A percentile compares a stretch with the other conserved stretches of the same genome.
These are phyloP conservation scores for Falco cherrug DNA, from an alignment of 2,797 vertebrate genomes.

Conservation along the genomic window DNA sequence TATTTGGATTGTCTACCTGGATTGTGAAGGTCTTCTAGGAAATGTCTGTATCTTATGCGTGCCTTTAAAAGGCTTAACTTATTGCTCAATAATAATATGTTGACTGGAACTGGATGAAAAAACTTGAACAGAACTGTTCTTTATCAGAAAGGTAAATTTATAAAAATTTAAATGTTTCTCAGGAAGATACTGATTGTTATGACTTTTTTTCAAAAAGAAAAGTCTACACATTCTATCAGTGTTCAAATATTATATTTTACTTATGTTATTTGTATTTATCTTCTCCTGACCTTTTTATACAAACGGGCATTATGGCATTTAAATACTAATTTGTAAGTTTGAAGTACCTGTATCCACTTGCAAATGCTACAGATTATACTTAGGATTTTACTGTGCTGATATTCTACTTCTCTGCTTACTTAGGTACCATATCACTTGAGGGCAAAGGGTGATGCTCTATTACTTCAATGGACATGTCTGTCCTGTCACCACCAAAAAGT, in stretches of 20 bases:
- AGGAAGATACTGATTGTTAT: background rate
- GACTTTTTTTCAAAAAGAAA: background rate
- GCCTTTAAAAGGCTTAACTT: background rate
- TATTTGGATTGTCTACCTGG: background rate
- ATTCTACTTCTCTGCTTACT: background rate
- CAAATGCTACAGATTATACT: background rate
- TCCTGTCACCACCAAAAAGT: background rate
- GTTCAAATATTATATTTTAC: background rate
- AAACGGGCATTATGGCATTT: background rate
- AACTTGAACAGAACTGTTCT: background rate
- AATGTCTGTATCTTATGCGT: background rate
- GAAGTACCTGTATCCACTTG: background rate
- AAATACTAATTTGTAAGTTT: background rate
- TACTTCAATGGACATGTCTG: background rate
- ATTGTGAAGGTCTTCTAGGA: background rate
- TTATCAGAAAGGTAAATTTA: background rate
- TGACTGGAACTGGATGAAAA: background rate
- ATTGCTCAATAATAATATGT: background rate
- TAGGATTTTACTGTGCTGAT: background rate
- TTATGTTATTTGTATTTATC: background rate
- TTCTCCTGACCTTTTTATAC: background rate
- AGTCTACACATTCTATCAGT: background rate
- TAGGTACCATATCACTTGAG: background rate
- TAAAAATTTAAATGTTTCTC: background rate
- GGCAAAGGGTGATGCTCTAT: background rate